Base-by-base conservation (phyloP, 2,888 invertebrate species). In the Hemicrepidius hirtus region DNA sequence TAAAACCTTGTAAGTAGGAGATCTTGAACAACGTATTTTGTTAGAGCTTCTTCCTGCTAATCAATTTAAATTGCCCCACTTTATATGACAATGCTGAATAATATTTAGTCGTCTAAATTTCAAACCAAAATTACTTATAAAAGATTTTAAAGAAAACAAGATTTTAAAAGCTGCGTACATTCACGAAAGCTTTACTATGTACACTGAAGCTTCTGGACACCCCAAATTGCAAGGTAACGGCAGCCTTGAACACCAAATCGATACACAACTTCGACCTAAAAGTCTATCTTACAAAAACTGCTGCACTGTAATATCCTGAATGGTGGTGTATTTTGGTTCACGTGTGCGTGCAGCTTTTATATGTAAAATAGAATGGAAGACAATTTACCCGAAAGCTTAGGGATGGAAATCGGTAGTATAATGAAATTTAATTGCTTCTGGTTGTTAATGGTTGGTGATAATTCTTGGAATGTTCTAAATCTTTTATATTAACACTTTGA, bases 171-270 rank as follows among this genome's bases (percentile, higher is more conserved):
- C 32, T 20, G 6, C 24, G 16, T 16, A 18, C 44, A 18, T 18
- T 16, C 53, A 53, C 53, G 53, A 32, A 35, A 57, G 18, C 57
- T 16, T 37, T 12, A 57, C 57, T 40, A 18, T 12, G 6, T 13
- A 35, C 16, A 16, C 16, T 16, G 46, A 18, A 7, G 18, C 16
- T 18, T 46, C 20, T 35, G 35, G 37, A 21, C 32, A 28, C 60
- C 60, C 60, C 44, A 60, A 60, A 60, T 60, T 60, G 44, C 20
- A 57, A 60, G 28, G 35, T 57, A 57, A 18, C 18, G 28, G 3
- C 60, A 41, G 28, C 60, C 44, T 60, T 60, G 60, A 28, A 28
- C 41, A 0, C 7, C n/a, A n/a, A 57, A 60, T 60, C 60, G 24
- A 60, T 60, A 60, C 10, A 37, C 6, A 60, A 37, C 24, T 44